These are phyloP conservation scores for Chaetops frenatus DNA, from an alignment of 2,113 vertebrate species.

Conservation along the genomic window DNA sequence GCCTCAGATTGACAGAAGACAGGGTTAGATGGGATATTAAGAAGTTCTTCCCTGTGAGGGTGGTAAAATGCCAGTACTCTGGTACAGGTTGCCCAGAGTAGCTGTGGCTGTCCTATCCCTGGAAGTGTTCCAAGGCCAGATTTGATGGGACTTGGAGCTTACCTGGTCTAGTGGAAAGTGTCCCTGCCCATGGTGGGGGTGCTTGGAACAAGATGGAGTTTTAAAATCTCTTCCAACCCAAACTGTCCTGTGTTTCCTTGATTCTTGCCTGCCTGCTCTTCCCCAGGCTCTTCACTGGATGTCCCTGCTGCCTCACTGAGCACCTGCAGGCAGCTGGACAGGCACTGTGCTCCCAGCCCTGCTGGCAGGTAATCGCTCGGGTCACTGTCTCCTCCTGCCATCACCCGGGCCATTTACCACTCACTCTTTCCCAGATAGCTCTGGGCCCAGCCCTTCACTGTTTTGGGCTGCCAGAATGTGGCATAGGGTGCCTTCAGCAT, in stretches of 20 bases:
- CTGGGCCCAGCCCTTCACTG: neutral
- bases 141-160: neutral
- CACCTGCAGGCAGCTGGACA: neutral
- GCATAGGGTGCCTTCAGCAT: neutral
- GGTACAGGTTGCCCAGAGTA: neutral
- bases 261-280: neutral
- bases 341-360: neutral
- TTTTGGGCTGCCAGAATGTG: neutral
- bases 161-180: neutral
- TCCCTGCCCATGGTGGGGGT: neutral
- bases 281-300: neutral
- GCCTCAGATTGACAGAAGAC: neutral
- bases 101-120: neutral
- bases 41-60: neutral
- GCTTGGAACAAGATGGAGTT: neutral
- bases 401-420: neutral
- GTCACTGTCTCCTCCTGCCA: no score
- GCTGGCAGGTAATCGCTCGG: neutral
- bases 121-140: no score
- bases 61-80: neutral
- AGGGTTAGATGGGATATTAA: neutral
- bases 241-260: neutral
- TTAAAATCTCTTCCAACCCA: neutral
- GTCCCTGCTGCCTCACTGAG: rapidly evolving
- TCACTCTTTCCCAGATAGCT: neutral